These are phyloP conservation scores for Trachelipus rathkii DNA, from an alignment of 1,140 invertebrate species.

Conservation along the genomic window DNA sequence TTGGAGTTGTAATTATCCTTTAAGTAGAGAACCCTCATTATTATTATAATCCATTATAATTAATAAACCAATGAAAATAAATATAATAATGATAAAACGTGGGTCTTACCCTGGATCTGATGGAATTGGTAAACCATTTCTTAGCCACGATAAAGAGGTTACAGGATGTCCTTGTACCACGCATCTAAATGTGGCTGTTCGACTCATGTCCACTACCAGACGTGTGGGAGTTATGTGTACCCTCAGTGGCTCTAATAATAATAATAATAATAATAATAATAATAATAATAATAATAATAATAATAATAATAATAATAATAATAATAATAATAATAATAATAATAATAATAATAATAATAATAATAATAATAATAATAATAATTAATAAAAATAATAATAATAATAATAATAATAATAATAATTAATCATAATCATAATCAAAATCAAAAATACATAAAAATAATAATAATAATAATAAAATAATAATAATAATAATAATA, in stretches of 20 bases:
- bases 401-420: constrained; percentile 13
- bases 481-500: no score
- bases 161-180: constrained; percentile 56
- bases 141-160: constrained; percentile 74
- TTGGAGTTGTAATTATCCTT: constrained; percentile 54
- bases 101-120: constrained; percentile 46
- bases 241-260: constrained; percentile 62
- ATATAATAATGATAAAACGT: neutral
- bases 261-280: neutral
- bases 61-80: neutral
- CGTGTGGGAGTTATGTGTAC: constrained; percentile 68
- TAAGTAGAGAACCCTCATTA: neutral
- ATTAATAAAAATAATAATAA: neutral
- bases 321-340: neutral
- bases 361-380: neutral
- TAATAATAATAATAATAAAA: constrained; percentile 20
- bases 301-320: neutral
- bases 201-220: constrained; percentile 73
- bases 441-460: neutral
- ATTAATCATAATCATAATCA: neutral
- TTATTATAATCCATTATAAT: neutral
- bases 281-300: neutral
- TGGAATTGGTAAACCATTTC: constrained; percentile 66
- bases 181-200: constrained; percentile 76
- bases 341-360: constrained; percentile 32